phyloP scores from a whole-genome alignment of 2,888 invertebrate species.

The Watsonalla cultraria region DNA sequence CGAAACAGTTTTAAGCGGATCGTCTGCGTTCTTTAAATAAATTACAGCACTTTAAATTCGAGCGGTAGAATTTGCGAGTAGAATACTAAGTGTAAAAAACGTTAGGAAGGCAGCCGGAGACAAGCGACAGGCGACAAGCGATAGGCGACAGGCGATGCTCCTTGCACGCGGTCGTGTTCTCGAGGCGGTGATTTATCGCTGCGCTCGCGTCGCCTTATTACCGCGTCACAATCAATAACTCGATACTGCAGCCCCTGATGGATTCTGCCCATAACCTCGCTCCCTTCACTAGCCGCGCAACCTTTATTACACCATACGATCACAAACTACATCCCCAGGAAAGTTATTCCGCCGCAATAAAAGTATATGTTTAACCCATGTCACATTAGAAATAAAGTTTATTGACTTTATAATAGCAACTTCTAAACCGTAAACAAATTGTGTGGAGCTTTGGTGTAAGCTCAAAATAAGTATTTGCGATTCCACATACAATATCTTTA shows the following conservation, averaged over 20 bases:
- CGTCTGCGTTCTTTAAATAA: conserved; percentile 1
- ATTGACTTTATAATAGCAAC: conserved; percentile 21
- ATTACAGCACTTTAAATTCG: conserved; percentile 2
- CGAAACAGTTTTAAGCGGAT: not conserved
- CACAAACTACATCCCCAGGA: conserved; percentile 10
- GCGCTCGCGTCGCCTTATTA: conserved; percentile 52
- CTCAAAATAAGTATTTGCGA: not conserved
- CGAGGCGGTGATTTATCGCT: conserved; percentile 49
- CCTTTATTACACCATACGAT: conserved; percentile 12
- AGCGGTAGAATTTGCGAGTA: conserved; percentile 3
- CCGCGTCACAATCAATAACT: conserved; percentile 68
- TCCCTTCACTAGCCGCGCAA: conserved; percentile 16
- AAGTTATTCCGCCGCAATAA: conserved; percentile 13
- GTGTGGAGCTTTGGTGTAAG: not conserved
- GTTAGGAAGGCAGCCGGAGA: not conserved
- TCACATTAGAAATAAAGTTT: conserved; percentile 26
- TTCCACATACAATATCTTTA: no score
- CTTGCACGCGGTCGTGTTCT: not conserved
- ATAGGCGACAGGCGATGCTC: not conserved
- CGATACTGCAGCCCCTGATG: conserved; percentile 39
- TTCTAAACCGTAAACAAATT: not conserved
- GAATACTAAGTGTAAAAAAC: conserved; percentile 4
- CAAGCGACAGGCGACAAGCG: conserved; percentile 14
- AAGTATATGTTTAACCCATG: conserved; percentile 10
- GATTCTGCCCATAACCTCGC: conserved; percentile 42